Evolutionary conservation across 2,113 vertebrate genomes (phyloP).

Genomic region (Ivindomyrus marchei): DNA sequence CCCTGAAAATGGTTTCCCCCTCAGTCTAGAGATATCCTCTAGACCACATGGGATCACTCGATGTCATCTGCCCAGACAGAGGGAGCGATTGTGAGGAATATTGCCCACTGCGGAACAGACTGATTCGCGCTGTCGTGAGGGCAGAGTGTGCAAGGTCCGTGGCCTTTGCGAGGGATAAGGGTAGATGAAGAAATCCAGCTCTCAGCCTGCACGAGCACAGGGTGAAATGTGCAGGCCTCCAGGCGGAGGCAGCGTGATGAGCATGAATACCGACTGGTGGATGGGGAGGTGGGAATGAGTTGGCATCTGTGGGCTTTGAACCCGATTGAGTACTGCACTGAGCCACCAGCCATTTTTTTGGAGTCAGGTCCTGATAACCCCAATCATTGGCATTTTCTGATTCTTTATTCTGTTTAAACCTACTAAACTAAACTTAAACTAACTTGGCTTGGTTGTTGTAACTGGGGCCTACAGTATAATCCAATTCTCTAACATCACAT

Average conservation of each 20-base stretch:
- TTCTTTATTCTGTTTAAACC: background rate
- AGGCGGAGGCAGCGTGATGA: background rate
- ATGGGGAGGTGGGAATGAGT: background rate
- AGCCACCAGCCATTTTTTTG: background rate
- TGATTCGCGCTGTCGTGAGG: background rate
- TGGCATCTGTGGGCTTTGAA: background rate
- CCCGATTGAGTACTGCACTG: slow-evolving; percentile 28
- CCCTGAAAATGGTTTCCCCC: background rate
- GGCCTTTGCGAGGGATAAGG: slow-evolving; percentile 11
- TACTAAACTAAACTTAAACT: background rate
- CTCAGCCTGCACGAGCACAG: slow-evolving; percentile 4
- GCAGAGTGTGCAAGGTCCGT: slow-evolving; percentile 14
- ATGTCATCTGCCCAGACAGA: background rate
- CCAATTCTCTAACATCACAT: slow-evolving; percentile 28
- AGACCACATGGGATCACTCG: background rate
- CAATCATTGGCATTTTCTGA: background rate
- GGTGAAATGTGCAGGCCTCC: slow-evolving; percentile 23
- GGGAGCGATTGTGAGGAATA: background rate
- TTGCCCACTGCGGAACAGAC: background rate
- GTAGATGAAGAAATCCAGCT: background rate
- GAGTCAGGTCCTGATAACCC: background rate
- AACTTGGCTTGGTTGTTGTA: background rate
- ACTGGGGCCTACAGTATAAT: slow-evolving; percentile 20
- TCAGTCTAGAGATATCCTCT: background rate
- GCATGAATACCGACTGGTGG: slow-evolving; percentile 7